phyloP scores from a whole-genome alignment of 2,888 invertebrate genomes.

The Rhagium mordax region DNA sequence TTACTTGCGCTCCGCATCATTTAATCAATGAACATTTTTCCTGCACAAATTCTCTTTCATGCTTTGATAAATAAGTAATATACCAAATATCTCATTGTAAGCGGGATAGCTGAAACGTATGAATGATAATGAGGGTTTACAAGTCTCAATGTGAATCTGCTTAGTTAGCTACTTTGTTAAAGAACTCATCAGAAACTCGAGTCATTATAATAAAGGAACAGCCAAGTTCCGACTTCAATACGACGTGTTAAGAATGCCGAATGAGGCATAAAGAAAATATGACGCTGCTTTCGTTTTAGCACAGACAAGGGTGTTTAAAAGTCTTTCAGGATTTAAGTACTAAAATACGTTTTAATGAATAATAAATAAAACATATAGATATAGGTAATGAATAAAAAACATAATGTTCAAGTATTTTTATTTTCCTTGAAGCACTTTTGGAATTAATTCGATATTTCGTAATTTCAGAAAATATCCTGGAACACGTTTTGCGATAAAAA shows the following conservation, averaged over 20 bases:
- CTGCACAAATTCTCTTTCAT: no score
- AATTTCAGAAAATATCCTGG: neutral
- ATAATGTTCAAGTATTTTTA: no score
- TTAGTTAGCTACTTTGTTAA: constrained; percentile 2
- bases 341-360: no score
- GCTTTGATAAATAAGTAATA: no score
- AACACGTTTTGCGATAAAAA: no score
- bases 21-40: no score
- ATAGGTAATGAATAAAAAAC: no score
- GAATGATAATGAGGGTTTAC: neutral
- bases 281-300: neutral
- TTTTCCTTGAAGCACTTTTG: no score
- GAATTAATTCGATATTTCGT: neutral
- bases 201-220: constrained; percentile 1
- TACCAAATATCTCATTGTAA: neutral
- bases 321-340: no score
- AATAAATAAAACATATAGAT: no score
- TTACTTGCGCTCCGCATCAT: no score
- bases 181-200: constrained; percentile 4
- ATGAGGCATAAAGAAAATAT: neutral
- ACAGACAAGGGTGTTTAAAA: no score
- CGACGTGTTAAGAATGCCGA: neutral
- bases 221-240: neutral
- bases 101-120: neutral
- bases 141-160: neutral